Conservation (phyloP, 2,113 vertebrate species). For the Ardeotis arabs region DNA sequence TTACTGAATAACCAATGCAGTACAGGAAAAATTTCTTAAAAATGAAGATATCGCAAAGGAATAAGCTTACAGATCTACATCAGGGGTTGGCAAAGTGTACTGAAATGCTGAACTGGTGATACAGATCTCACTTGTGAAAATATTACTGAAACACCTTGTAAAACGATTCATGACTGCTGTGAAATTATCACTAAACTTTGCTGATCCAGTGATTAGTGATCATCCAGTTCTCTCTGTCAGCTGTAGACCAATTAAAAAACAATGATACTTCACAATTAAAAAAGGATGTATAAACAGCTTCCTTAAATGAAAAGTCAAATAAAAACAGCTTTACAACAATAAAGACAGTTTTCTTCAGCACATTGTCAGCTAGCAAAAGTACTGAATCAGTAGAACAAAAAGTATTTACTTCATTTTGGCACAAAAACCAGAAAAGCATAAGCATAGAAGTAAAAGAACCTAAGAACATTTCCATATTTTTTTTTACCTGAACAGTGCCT, state of each 20-base stretch:
- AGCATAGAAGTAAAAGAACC: neutral
- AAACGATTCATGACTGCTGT: neutral
- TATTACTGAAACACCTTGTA: neutral
- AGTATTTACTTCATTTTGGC: neutral
- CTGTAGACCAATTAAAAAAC: neutral
- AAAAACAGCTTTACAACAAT: neutral
- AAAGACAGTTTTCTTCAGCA: neutral
- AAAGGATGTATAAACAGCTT: neutral
- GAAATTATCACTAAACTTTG: neutral
- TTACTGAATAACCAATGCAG: neutral
- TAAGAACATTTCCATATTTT: neutral
- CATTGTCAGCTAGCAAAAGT: neutral
- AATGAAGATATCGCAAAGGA: neutral
- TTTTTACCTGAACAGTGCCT: slow-evolving; percentile 52
- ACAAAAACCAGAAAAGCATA: neutral
- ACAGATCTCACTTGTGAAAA: neutral
- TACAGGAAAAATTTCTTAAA: neutral
- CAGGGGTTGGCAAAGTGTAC: neutral
- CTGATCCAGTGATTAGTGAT: neutral
- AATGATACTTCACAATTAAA: neutral
- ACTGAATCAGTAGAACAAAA: neutral
- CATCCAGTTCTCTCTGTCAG: neutral
- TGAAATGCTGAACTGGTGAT: neutral
- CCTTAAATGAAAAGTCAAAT: neutral
- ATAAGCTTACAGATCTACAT: neutral